phyloP scores from a whole-genome alignment of 2,797 vertebrate species.

The Zalophus californianus region DNA sequence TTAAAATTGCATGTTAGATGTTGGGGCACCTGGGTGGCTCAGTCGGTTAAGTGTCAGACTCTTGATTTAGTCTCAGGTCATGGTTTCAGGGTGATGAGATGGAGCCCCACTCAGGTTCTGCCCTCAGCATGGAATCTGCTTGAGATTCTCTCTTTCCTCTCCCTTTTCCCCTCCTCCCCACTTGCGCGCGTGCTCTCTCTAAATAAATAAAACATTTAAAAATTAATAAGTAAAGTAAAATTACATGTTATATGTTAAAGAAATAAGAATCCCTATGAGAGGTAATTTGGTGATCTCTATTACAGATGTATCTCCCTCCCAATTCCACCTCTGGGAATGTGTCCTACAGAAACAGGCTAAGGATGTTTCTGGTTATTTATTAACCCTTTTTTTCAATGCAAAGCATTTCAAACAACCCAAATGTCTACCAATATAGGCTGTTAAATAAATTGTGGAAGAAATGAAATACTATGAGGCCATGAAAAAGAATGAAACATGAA shows the following conservation, averaged over 20 bases:
- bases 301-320: neutral
- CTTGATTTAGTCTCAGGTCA: neutral
- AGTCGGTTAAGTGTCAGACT: neutral
- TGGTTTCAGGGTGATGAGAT: neutral
- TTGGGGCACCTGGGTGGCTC: neutral
- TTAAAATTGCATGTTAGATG: neutral
- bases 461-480: neutral
- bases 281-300: neutral
- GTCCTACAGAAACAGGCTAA: neutral
- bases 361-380: neutral
- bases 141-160: neutral
- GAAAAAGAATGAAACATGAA: neutral
- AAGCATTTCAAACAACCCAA: neutral
- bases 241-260: neutral
- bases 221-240: neutral
- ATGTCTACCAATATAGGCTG: neutral
- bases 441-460: neutral
- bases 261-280: neutral
- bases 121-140: neutral
- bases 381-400: neutral
- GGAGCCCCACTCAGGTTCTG: neutral
- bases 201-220: neutral
- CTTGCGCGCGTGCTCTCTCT: neutral
- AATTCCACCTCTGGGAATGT: neutral
- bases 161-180: neutral